phyloP scores from a whole-genome alignment of 2,888 invertebrate genomes.

The Agelastica alni region DNA sequence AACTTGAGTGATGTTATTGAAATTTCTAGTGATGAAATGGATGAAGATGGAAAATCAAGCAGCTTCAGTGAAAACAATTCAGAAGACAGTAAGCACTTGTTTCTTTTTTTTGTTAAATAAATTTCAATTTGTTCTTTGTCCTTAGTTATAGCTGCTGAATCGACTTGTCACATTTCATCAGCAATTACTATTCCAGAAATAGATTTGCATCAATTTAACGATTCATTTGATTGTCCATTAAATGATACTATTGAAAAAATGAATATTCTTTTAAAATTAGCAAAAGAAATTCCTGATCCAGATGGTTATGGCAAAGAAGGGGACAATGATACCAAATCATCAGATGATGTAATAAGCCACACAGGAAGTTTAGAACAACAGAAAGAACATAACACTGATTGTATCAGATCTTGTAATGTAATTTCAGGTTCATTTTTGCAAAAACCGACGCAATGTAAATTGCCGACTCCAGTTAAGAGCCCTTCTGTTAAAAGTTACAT shows the following conservation, averaged over 20 bases:
- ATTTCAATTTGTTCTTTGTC: too few species aligned
- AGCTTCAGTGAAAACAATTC: neutral
- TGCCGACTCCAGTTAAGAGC: too few species aligned
- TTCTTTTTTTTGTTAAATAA: neutral
- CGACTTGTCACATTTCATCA: neutral
- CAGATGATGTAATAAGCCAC: too few species aligned
- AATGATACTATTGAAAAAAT: conserved; percentile 29
- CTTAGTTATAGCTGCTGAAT: conserved; percentile 3
- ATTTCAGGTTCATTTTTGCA: conserved; percentile 21
- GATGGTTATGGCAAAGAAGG: neutral
- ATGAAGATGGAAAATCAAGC: neutral
- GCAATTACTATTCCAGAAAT: conserved; percentile 22
- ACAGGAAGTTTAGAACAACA: too few species aligned
- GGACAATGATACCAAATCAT: neutral
- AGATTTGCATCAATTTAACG: conserved; percentile 24
- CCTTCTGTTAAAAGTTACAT: neutral
- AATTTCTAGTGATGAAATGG: conserved; percentile 13
- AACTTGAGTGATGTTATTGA: conserved; percentile 1
- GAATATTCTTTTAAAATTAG: conserved; percentile 19
- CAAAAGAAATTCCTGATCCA: neutral
- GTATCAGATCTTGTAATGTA: conserved; percentile 2
- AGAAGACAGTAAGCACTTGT: neutral
- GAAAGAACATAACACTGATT: neutral
- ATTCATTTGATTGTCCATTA: conserved; percentile 12
- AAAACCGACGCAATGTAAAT: neutral